Conservation (phyloP, 2,113 vertebrate species). For the Sorex fumeus region DNA sequence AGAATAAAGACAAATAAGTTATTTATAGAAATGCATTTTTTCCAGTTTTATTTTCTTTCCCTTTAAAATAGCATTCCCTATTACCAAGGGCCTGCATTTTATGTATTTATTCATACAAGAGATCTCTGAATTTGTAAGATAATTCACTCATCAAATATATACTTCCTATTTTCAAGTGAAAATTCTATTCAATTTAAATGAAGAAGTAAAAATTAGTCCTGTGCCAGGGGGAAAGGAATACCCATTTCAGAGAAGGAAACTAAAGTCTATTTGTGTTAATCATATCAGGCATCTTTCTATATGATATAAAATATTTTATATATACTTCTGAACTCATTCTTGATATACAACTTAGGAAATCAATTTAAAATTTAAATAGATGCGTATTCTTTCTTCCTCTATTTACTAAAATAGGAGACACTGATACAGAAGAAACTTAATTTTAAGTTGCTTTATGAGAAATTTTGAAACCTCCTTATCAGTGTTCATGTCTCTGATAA, state of each 20-base stretch:
- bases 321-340: slow-evolving; percentile 25
- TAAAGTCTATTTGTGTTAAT: slow-evolving; percentile 1
- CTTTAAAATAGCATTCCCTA: slow-evolving; percentile 30
- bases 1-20: slow-evolving; percentile 23
- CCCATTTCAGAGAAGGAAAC: slow-evolving; percentile 6
- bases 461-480: slow-evolving; percentile 18
- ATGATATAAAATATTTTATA: slow-evolving; percentile 30
- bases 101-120: slow-evolving; percentile 49
- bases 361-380: slow-evolving; percentile 59
- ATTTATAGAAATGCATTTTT: slow-evolving; percentile 33
- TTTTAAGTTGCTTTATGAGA: slow-evolving; percentile 40
- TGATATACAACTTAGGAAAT: slow-evolving; percentile 56
- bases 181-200: not conserved
- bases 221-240: not conserved
- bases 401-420: slow-evolving; percentile 25
- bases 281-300: not conserved
- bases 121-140: slow-evolving; percentile 36
- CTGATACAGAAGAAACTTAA: slow-evolving; percentile 18
- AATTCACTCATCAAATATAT: not conserved
- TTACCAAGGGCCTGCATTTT: slow-evolving; percentile 49
- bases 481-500: not conserved
- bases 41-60: not conserved
- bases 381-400: not conserved
- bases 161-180: slow-evolving; percentile 23
- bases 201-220: slow-evolving; percentile 42